These are phyloP conservation scores for Lontra canadensis DNA, from an alignment of 2,113 vertebrate genomes.

Conservation along the genomic window DNA sequence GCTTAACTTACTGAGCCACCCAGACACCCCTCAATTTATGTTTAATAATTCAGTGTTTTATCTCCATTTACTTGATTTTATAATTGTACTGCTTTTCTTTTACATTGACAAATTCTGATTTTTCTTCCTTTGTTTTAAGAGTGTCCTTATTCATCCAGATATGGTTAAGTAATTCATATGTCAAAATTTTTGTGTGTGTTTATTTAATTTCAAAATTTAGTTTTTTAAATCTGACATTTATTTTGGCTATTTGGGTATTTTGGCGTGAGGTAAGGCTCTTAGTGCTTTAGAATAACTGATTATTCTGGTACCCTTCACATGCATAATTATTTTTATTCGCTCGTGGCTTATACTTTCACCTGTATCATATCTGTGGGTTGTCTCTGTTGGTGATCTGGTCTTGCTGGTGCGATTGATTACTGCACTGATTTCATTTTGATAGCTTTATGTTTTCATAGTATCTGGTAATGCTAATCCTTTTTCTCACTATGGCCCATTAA, in stretches of 20 bases:
- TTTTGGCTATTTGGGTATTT: neutral
- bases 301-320: neutral
- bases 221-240: neutral
- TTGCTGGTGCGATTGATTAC: neutral
- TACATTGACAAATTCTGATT: neutral
- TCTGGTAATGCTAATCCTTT: neutral
- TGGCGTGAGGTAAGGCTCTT: neutral
- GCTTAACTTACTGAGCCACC: neutral
- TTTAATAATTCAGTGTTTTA: neutral
- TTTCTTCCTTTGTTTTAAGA: neutral
- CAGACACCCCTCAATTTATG: neutral
- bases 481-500: neutral
- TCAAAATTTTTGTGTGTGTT: neutral
- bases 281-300: neutral
- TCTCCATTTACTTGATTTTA: neutral
- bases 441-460: slow-evolving; percentile 6
- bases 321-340: neutral
- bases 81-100: neutral
- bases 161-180: neutral
- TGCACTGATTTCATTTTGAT: slow-evolving; percentile 10
- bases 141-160: neutral
- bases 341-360: neutral
- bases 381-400: neutral
- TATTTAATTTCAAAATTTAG: neutral
- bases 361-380: neutral